Evolutionary conservation across 2,888 invertebrate species (phyloP), one percentile per base, ranked within the genome.

Genomic region (Geotrupes spiniger): DNA sequence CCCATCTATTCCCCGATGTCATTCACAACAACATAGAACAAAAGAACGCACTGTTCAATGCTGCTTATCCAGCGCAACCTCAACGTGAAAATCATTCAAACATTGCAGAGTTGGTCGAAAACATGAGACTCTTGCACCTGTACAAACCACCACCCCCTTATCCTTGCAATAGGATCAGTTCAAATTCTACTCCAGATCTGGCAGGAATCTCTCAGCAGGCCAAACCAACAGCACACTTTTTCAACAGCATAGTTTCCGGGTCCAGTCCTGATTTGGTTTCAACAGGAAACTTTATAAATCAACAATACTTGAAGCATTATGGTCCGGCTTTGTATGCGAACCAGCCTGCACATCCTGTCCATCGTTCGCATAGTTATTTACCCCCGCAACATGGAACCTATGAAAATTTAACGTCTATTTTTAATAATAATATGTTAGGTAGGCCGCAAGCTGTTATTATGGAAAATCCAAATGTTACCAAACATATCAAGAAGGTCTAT

Each of bases 81-180:
- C 68, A 68, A 48, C 58, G 64, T 12, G 65, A 66, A 27, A 61
- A 59, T 42, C 58, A 57, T 36, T 52, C 52, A 14, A 56, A 56
- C 38, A 57, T 60, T 28, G 54, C 56, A 9, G 77, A 78, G 51
- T 59, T 77, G 43, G 74, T 76, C 36, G 73, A 75, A 46, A 79
- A 78, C 31, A 65, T 82, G 28, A 80, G 81, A 39, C 76, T 83
- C 62, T 73, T 85, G 12, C 84, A 85, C 63, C 78, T 87, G 4
- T 86, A 84, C 66, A 90, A 91, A 68, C 89, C 91, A 0, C 92
- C 92, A 0, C 92, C 92, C 0, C 90, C 92, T 0, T 92, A 92
- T 73, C 88, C 89, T 0, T 82, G 82, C 0, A 84, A 83, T 63
- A 79, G 86, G 0, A 74, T 85, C n/a, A 87, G 85, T 40, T 90